Evolutionary conservation across 2,888 invertebrate genomes (phyloP).

Genomic region (Pteria penguin): DNA sequence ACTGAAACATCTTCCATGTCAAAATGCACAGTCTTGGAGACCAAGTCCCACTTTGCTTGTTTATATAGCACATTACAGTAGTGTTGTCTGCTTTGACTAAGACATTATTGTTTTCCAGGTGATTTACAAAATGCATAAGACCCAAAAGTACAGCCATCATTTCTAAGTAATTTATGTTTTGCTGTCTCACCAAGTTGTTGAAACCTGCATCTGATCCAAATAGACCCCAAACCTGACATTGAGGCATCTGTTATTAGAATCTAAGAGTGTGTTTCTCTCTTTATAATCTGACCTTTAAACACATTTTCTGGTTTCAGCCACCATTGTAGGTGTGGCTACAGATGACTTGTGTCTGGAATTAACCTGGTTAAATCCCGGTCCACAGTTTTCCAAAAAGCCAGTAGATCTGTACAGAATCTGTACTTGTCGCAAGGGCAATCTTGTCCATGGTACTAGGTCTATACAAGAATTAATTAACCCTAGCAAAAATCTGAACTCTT

Average conservation of each 20-base stretch:
- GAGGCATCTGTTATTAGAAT: slow-evolving; percentile 15
- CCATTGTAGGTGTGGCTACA: slow-evolving; percentile 2
- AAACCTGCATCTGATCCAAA: slow-evolving; percentile 1
- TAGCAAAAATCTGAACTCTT: no score
- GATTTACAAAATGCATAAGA: neutral
- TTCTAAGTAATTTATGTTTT: slow-evolving; percentile 11
- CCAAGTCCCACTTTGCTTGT: neutral
- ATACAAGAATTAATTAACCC: no score
- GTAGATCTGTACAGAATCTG: neutral
- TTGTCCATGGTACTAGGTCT: no score
- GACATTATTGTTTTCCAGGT: neutral
- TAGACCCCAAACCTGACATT: slow-evolving; percentile 5
- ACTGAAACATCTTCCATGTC: neutral
- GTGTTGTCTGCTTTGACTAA: neutral
- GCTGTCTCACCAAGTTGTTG: neutral
- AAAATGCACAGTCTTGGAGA: neutral
- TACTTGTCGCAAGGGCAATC: neutral
- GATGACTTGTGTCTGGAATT: neutral
- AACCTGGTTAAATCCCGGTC: neutral
- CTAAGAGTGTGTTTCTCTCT: slow-evolving; percentile 3
- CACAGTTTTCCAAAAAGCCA: neutral
- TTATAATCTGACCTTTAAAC: neutral
- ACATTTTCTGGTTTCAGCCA: neutral
- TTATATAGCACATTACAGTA: neutral
- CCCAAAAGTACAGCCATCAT: neutral